Percentiles rank a stretch among this genome's conserved stretches.
These are phyloP conservation scores for Drosophila mimica DNA, from an alignment of 2,888 invertebrate genomes.

Conservation along the genomic window DNA sequence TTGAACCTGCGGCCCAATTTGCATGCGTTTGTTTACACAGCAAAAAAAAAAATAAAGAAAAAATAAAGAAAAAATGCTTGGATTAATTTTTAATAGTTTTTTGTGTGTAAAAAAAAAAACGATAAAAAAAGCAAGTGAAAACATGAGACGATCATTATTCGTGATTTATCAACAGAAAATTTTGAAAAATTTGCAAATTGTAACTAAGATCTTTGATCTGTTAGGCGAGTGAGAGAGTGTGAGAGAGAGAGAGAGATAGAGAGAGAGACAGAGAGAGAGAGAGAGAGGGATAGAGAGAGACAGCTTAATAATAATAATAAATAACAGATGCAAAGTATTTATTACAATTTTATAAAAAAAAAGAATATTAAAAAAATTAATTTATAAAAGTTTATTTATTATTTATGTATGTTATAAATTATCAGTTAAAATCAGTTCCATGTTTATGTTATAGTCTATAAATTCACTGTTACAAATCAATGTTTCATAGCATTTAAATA, in stretches of 20 bases:
- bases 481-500: too few relatives aligned
- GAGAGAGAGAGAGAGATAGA: background rate
- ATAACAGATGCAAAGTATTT: background rate
- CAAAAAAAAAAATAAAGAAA: background rate
- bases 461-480: too few relatives aligned
- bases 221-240: background rate
- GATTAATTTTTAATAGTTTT: background rate
- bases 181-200: background rate
- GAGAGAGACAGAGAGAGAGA: background rate
- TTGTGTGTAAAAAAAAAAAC: background rate
- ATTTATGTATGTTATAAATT: too few relatives aligned
- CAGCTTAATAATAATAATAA: too few relatives aligned
- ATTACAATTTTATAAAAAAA: background rate
- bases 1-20: conserved; percentile 71
- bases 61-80: background rate
- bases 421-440: too few relatives aligned
- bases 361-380: background rate
- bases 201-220: background rate
- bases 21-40: conserved; percentile 55
- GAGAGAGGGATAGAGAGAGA: background rate
- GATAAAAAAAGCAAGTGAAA: background rate
- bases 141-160: background rate
- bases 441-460: too few relatives aligned
- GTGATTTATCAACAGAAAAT: background rate
- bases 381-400: background rate